A percentile compares a stretch with the other conserved stretches of the same genome.
Evolutionary conservation across 2,113 vertebrate genomes (phyloP).

Genomic region (Hyla sarda): DNA sequence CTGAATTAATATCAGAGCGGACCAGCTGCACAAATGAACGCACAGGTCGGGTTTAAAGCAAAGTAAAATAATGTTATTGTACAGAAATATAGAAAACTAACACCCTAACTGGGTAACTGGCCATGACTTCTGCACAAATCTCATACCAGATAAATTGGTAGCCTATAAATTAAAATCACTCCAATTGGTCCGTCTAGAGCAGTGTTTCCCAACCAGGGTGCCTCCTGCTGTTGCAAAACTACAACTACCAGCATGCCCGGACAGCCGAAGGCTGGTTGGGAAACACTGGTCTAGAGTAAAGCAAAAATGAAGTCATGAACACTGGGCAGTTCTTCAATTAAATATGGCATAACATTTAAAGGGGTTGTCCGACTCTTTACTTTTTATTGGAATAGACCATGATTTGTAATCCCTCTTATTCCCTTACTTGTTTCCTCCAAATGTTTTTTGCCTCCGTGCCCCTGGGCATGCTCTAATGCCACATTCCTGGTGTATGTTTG

Average conservation of each 20-base stretch:
- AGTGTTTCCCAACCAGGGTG: too few relatives aligned
- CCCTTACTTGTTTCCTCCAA: too few relatives aligned
- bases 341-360: not conserved
- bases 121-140: not conserved
- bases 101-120: not conserved
- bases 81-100: not conserved
- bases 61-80: slow-evolving; percentile 18
- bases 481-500: too few relatives aligned
- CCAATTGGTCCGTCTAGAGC: not conserved
- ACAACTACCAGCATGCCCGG: too few relatives aligned
- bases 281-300: not conserved
- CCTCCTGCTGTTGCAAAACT: too few relatives aligned
- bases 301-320: not conserved
- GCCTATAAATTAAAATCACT: slow-evolving; percentile 12
- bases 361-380: too few relatives aligned
- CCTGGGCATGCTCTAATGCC: too few relatives aligned
- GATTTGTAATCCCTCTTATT: too few relatives aligned
- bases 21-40: slow-evolving; percentile 26
- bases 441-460: too few relatives aligned
- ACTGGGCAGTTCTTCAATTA: not conserved
- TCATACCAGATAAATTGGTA: not conserved
- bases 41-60: not conserved
- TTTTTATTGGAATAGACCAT: too few relatives aligned
- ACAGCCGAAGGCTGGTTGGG: too few relatives aligned
- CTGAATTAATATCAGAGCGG: slow-evolving; percentile 13